Conservation (phyloP, 2,797 vertebrate species). For the Siniperca scherzeri region DNA sequence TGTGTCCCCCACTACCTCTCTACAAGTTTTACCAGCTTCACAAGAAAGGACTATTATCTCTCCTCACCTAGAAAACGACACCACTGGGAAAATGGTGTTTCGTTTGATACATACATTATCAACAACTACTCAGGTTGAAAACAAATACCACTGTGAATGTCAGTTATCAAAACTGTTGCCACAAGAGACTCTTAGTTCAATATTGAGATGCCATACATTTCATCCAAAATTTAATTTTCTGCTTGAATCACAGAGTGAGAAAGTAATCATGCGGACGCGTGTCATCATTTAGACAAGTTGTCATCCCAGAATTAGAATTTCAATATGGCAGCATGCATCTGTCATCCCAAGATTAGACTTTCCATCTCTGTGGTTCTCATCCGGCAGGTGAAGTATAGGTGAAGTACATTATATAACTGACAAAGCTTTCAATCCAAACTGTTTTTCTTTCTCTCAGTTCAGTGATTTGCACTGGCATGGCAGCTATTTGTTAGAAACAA, state of each 20-base stretch:
- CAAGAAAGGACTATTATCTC: constrained; percentile 47
- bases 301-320: constrained; percentile 67
- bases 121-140: constrained; percentile 40
- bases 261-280: constrained; percentile 63
- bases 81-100: constrained; percentile 27
- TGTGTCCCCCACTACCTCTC: background rate
- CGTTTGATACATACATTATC: constrained; percentile 46
- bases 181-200: constrained; percentile 37
- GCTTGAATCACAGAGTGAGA: constrained; percentile 62
- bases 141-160: constrained; percentile 40
- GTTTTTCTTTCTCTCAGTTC: constrained; percentile 11
- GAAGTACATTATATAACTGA: constrained; percentile 34
- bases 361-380: constrained; percentile 32
- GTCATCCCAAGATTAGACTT: constrained; percentile 66
- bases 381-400: constrained; percentile 50
- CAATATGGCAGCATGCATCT: constrained; percentile 62
- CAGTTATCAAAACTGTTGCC: constrained; percentile 49
- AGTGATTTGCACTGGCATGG: background rate
- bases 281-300: constrained; percentile 68
- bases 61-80: constrained; percentile 28
- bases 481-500: constrained; percentile 32
- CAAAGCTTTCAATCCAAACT: constrained; percentile 28
- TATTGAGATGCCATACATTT: constrained; percentile 53
- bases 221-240: constrained; percentile 73
- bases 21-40: constrained; percentile 25